Evolutionary conservation across 1,140 invertebrate species (phyloP), one percentile per base, ranked within the genome.

Genomic region (Lutraria rhynchaena): DNA sequence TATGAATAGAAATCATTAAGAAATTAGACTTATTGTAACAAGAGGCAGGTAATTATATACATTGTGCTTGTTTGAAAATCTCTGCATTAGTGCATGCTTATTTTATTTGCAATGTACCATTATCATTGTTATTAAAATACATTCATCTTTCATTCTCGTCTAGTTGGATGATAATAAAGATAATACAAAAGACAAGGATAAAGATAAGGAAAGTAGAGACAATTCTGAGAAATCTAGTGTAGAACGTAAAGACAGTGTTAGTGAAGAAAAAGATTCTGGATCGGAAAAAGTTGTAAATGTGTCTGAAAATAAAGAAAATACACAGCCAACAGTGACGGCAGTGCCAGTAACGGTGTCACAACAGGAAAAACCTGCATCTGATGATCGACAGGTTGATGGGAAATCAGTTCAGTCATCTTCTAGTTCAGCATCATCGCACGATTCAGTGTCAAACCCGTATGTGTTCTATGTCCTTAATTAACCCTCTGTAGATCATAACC

Each of bases 151-250:
- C n/a, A n/a, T n/a, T n/a, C n/a, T n/a, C n/a, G n/a, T n/a, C n/a
- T n/a, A 71, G 58, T 82, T 29, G 74, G 67, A 80, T 75, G 58
- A 76, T 55, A 73, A 53, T 67, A 67, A 75, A 58, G 61, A 65
- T 27, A 41, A 1, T 31, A 19, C 9, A 31, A 60, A 78, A 60
- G 22, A 73, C 27, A 13, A n/a, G 31, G 53, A 60, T 63, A 73
- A 41, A 77, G 60, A 63, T 41, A 17, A 63, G n/a, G 22, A 22
- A 37, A n/a, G 9, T n/a, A 63, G 44, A 63, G 44, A 67, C 44
- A 49, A 15, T 46, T 46, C 24, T 46, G 63, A 67, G 41, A 67
- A 67, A 67, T 37, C 27, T 51, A 67, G 37, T 46, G 22, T 67
- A 51, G 63, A 67, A 67, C 63, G 63, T 49, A 67, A 67, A 19